phyloP scores from a whole-genome alignment of 2,797 vertebrate genomes.

The Trachurus trachurus region DNA sequence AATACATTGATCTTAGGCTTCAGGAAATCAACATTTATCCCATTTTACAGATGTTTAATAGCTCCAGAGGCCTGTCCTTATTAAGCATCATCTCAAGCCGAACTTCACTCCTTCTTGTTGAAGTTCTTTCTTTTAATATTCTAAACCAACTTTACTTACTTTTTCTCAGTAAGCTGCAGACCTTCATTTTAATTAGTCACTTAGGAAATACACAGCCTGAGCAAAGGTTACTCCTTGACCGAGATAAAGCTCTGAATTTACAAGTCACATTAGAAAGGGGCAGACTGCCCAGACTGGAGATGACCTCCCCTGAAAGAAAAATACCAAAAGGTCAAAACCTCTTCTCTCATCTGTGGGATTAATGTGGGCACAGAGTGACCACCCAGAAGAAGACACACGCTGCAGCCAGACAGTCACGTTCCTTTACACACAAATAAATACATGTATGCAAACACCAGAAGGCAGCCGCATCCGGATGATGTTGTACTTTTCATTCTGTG shows the following conservation, averaged over 20 bases:
- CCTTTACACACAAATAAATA: constrained; percentile 2
- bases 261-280: constrained; percentile 37
- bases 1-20: too few relatives aligned
- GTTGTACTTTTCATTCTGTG: not conserved
- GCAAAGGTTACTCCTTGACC: not conserved
- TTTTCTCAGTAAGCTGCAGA: not conserved
- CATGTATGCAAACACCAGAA: constrained; percentile 8
- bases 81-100: not conserved
- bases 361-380: constrained; percentile 45
- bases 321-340: constrained; percentile 68
- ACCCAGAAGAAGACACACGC: constrained; percentile 54
- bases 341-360: constrained; percentile 56
- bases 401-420: constrained; percentile 23
- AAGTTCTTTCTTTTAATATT: not conserved
- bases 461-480: not conserved
- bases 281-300: constrained; percentile 39
- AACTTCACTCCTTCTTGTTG: not conserved
- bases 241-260: constrained; percentile 18
- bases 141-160: not conserved
- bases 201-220: not conserved
- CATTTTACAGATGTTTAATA: too few relatives aligned
- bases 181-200: constrained; percentile 19
- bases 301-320: constrained; percentile 68
- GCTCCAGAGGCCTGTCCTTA: too few relatives aligned
- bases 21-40: too few relatives aligned